Evolutionary conservation across 2,888 invertebrate genomes (phyloP).

Genomic region (Leptarthrus brevirostris): DNA sequence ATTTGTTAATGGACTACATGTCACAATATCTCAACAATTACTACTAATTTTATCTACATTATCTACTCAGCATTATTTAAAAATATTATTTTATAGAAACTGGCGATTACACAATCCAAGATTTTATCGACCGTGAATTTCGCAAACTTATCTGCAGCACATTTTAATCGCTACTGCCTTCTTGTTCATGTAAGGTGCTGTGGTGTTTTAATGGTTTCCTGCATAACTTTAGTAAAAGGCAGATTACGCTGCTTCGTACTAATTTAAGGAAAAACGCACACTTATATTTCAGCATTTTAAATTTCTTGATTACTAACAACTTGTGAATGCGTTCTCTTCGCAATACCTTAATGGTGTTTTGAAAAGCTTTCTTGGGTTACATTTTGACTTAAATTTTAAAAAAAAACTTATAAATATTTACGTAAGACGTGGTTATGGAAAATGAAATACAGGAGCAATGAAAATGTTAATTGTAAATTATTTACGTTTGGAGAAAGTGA

Average conservation of each 20-base stretch:
- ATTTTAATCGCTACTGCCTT: neutral
- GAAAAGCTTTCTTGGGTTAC: too few relatives aligned
- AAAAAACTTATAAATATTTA: too few relatives aligned
- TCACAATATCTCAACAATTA: neutral
- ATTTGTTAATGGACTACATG: slow-evolving; percentile 20
- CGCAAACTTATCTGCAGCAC: neutral
- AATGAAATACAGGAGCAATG: too few relatives aligned
- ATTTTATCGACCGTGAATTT: slow-evolving; percentile 59
- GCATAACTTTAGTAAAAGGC: neutral
- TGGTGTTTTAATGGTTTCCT: neutral
- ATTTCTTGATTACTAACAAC: too few relatives aligned
- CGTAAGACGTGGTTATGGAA: too few relatives aligned
- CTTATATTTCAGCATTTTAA: neutral
- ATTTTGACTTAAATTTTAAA: too few relatives aligned
- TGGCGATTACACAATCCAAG: slow-evolving; percentile 65
- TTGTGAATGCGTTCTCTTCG: too few relatives aligned
- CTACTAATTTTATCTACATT: slow-evolving; percentile 55
- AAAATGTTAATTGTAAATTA: too few relatives aligned
- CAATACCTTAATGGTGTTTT: too few relatives aligned
- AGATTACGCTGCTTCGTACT: neutral
- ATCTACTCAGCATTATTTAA: slow-evolving; percentile 49
- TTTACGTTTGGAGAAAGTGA: too few relatives aligned
- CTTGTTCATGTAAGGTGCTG: slow-evolving; percentile 26
- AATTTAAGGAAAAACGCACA: neutral
- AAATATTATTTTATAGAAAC: slow-evolving; percentile 60